Evolutionary conservation across 2,797 vertebrate genomes (phyloP), one percentile per base, ranked within the genome.

Genomic region (Coranthus polyacanthus): DNA sequence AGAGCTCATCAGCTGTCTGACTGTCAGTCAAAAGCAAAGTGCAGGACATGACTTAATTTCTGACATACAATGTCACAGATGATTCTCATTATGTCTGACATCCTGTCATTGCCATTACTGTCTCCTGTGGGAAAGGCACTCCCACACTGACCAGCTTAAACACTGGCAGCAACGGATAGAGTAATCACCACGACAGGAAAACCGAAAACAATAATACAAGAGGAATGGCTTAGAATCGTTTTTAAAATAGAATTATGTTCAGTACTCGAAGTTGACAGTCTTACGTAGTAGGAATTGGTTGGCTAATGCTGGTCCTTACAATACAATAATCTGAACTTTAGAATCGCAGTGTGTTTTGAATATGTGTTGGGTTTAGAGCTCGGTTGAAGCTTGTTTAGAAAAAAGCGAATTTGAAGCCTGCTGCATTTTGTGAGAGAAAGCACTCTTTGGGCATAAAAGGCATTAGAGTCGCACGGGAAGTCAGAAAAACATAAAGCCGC

Each of bases 21-120:
- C 46, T 74, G 79, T 80, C 78, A 77, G 64, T 79, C 58, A 83
- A 62, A 77, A 50, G 37, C 44, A 69, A 57, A 43, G 73, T 29
- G 54, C 58, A 57, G 67, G 78, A 78, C 69, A 71, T 17, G 51
- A 60, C 61, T 83, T 67, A 51, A 60, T 78, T 72, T 82, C 64
- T 86, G 85, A 87, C 79, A 78, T 46, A 60, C 49, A 29, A 72
- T 84, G 79, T 87, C 87, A 78, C 32, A 50, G 46, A 76, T 84
- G 78, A 91, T 72, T 66, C 32, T 79, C 68, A 84, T 85, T 53
- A 69, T 43, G 72, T 68, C 52, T 90, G 90, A 86, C 83, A 71
- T 53, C 32, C 61, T 90, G 85, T 89, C 86, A 85, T 68, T 85
- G 68, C 58, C 74, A 69, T 79, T 72, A 67, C 55, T 71, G 60